Evolutionary conservation across 2,113 vertebrate genomes (phyloP), one percentile per base, ranked within the genome.

Genomic region (Tamias sibiricus): DNA sequence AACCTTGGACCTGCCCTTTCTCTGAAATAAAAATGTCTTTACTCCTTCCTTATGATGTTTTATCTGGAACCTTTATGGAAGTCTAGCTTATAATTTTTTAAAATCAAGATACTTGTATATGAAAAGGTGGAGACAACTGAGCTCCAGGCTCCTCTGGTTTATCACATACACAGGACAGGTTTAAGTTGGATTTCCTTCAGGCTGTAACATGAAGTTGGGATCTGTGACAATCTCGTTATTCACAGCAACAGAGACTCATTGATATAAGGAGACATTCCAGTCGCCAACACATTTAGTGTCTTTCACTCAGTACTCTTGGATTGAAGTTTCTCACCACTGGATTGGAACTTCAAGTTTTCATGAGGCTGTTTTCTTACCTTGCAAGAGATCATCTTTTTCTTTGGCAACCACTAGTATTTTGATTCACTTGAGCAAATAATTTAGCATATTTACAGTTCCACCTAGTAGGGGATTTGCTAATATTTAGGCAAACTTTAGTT

Each of bases 101-200:
- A 98, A 97, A 98, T 98, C 97, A 98, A 98, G 84, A 97, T 74
- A 81, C 92, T 66, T 96, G 54, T 97, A 97, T 98, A 98, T 98
- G 95, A 98, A 98, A 96, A 91, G 98, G 98, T 96, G 98, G 98
- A 98, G 98, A 98, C 97, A 98, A 95, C 69, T 49, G 71, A 62
- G 87, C 97, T 98, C 86, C 93, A 86, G 97, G 86, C 97, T 96
- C 57, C 72, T 96, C 89, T 95, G 87, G 90, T 97, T 98, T 95
- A 89, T 98, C 95, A 44, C 4, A 0, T 80, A 72, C 92, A 94
- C 59, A 79, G 97, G 98, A 98, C 97, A 96, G 90, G 69, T 95
- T 98, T 97, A 95, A 98, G 95, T 94, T 91, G 95, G 95, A 92
- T 98, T 98, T 98, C 95, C 40, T 54, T 98, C 97, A 96, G 80